Base-by-base conservation (phyloP, 2,888 invertebrate species). In the Megaustenia siamemsis region DNA sequence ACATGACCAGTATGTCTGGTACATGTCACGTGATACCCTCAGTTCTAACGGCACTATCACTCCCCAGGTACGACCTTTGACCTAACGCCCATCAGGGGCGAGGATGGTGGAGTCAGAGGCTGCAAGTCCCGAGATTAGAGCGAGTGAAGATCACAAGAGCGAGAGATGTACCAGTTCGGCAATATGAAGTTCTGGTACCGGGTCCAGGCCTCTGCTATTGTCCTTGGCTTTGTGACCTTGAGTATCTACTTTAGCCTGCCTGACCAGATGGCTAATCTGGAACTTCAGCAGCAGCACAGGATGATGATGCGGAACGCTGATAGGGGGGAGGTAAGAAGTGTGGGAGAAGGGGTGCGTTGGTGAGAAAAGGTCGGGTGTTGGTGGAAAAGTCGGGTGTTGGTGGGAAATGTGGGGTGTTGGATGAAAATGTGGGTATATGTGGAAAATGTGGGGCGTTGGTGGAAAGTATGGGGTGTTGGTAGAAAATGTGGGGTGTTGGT, bases 141-240 rank as follows among this genome's bases (percentile, higher is more conserved):
- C 21, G 35, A 35, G 66, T 49, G 45, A 49, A 32, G 49, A 12
- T 15, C 10, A 24, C 12, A 4, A 0, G n/a, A 12, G n/a, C 1
- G 32, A 38, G 60, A 1, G 21, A 83, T 83, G 83, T 68, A 35
- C 40, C 15, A 56, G 4, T n/a, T 68, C 28, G 73, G 35, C 18
- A 77, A 76, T 49, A 84, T 84, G 84, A 84, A 84, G 73, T 84
- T 84, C 79, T 53, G 84, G 71, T 63, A 79, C 35, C 40, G 84
- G 6, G 71, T 84, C 53, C 73, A 43, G 15, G 38, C 69, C n/a
- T 68, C 49, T 45, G 56, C 40, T 32, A 10, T 28, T 12, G 32
- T 83, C 28, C 43, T 83, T 24, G 83, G 38, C n/a, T 8, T 78
- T 24, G 10, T 71, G 18, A 56, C 43, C 0, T 21, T 83, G 40